These are phyloP conservation scores for Crossocerus cetratus DNA, from an alignment of 2,888 invertebrate species.

Conservation along the genomic window DNA sequence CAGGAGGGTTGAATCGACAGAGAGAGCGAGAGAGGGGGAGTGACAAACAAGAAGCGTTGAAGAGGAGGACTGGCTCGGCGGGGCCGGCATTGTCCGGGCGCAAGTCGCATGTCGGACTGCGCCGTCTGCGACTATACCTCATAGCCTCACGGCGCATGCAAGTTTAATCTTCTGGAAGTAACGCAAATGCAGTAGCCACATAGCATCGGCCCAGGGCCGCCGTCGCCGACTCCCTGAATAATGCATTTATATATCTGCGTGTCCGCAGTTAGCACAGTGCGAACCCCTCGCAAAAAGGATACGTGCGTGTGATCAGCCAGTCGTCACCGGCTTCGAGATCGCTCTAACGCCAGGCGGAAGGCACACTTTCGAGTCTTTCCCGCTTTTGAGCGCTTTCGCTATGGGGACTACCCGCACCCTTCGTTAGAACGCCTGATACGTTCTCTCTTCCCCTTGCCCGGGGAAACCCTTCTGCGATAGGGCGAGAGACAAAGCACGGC, in stretches of 20 bases:
- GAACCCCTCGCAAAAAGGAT: constrained; percentile 59
- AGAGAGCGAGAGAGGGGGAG: constrained; percentile 3
- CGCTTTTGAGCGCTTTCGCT: neutral
- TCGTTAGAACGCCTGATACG: neutral
- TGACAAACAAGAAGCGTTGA: constrained; percentile 25
- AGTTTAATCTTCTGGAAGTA: constrained; percentile 76
- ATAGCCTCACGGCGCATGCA: constrained; percentile 71
- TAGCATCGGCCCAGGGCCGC: constrained; percentile 21
- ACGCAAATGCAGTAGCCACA: constrained; percentile 68
- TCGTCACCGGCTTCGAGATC: constrained; percentile 48
- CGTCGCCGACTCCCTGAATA: constrained; percentile 57
- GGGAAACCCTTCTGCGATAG: neutral
- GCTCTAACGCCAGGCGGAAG: neutral
- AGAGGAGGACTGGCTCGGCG: constrained; percentile 41
- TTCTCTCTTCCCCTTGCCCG: neutral
- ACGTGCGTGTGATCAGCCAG: constrained; percentile 51
- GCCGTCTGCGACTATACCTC: constrained; percentile 68
- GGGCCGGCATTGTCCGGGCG: constrained; percentile 67
- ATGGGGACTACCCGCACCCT: neutral
- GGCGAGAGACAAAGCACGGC: neutral
- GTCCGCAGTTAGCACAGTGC: constrained; percentile 57
- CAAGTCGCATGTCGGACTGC: constrained; percentile 70
- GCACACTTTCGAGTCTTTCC: constrained; percentile 6
- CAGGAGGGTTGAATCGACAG: neutral
- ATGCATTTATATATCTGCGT: constrained; percentile 65